Evolutionary conservation across 1,140 invertebrate genomes (phyloP).

Genomic region (Dreissena polymorpha): DNA sequence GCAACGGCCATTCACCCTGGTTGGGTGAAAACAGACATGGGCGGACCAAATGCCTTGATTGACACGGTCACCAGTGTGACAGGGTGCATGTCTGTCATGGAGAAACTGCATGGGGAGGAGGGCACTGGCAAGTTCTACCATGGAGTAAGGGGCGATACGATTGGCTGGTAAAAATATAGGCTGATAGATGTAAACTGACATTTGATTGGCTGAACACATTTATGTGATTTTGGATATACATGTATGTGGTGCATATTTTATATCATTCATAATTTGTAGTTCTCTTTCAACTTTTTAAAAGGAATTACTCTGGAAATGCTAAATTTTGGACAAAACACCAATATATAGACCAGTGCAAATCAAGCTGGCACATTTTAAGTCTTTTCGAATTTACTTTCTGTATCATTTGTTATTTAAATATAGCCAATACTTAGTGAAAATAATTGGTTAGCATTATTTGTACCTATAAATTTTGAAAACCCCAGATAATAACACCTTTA

Average conservation of each 20-base stretch:
- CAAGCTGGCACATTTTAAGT: too few relatives aligned
- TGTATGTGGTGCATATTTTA: not conserved
- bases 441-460: too few relatives aligned
- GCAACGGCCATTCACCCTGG: constrained; percentile 91
- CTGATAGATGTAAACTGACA: not conserved
- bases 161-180: constrained; percentile 29
- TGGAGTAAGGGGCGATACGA: constrained; percentile 24
- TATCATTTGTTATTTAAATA: too few relatives aligned
- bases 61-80: constrained; percentile 15
- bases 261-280: not conserved
- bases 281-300: not conserved
- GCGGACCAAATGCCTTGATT: constrained; percentile 85
- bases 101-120: constrained; percentile 38
- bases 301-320: too few relatives aligned
- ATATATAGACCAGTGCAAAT: too few relatives aligned
- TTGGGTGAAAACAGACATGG: constrained; percentile 95
- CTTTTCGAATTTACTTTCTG: too few relatives aligned
- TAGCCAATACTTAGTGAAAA: too few relatives aligned
- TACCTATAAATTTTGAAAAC: too few relatives aligned
- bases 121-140: constrained; percentile 40
- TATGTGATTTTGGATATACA: not conserved
- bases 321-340: too few relatives aligned
- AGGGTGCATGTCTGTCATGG: constrained; percentile 19
- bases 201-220: not conserved
- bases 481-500: too few relatives aligned